These are phyloP conservation scores for Eristalis intricaria DNA, from an alignment of 2,888 invertebrate genomes.

Conservation along the genomic window DNA sequence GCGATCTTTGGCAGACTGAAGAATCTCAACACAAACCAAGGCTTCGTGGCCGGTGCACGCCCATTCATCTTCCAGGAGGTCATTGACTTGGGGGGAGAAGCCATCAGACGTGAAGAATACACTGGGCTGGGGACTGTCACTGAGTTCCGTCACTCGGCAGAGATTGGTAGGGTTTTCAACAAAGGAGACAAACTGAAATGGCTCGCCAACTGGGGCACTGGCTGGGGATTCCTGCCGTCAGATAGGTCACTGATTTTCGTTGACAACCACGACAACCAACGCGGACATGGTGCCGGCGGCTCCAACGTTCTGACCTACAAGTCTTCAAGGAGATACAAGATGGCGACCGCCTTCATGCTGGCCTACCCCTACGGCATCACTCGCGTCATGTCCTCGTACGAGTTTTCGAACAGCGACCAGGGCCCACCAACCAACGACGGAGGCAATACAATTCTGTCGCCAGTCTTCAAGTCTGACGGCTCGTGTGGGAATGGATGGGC, in stretches of 20 bases:
- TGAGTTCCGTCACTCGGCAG: conserved; percentile 84
- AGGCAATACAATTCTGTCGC: conserved; percentile 85
- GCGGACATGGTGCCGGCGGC: conserved; percentile 86
- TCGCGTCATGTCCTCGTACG: conserved; percentile 93
- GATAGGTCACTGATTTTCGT: conserved; percentile 88
- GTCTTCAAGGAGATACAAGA: conserved; percentile 86
- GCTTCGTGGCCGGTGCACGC: conserved; percentile 83
- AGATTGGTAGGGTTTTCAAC: conserved; percentile 83
- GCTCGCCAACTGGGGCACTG: conserved; percentile 85
- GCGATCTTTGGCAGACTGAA: conserved; percentile 82
- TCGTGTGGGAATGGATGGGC: conserved; percentile 88
- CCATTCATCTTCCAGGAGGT: conserved; percentile 90
- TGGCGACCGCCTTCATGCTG: conserved; percentile 93
- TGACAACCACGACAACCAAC: conserved; percentile 96
- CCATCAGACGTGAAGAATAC: conserved; percentile 83
- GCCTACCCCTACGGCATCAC: conserved; percentile 91
- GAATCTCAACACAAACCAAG: conserved; percentile 84
- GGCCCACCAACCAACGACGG: conserved; percentile 86
- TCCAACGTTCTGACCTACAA: conserved; percentile 87
- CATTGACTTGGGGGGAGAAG: conserved; percentile 85
- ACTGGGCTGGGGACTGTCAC: conserved; percentile 86
- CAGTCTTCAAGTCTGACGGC: conserved; percentile 85
- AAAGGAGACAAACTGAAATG: conserved; percentile 86
- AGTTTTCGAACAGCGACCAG: conserved; percentile 84
- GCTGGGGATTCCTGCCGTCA: conserved; percentile 86